phyloP scores from a whole-genome alignment of 2,797 vertebrate genomes.

The Sebastes itinus region DNA sequence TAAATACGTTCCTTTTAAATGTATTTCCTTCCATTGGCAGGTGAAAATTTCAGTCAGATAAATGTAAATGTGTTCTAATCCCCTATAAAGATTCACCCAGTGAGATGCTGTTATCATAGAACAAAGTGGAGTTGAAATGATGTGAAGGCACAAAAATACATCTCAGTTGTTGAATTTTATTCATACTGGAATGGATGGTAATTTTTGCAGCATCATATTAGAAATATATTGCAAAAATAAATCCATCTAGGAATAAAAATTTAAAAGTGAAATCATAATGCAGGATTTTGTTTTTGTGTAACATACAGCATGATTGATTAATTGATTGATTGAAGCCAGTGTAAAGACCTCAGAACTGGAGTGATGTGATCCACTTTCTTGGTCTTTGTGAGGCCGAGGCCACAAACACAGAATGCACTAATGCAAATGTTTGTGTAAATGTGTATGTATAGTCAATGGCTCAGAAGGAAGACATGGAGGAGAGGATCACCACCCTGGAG shows the following conservation, averaged over 20 bases:
- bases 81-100: background rate
- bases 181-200: background rate
- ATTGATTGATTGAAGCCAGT: too few species aligned
- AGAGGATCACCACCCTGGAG: constrained; percentile 96
- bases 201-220: background rate
- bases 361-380: too few species aligned
- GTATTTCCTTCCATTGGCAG: background rate
- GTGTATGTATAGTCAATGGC: constrained; percentile 87
- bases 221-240: background rate
- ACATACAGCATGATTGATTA: too few species aligned
- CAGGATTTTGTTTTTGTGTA: background rate
- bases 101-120: background rate
- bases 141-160: background rate
- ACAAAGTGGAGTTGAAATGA: background rate
- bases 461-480: constrained; percentile 99
- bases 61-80: background rate
- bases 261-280: background rate
- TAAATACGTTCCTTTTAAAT: background rate
- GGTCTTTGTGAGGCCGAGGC: background rate
- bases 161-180: background rate
- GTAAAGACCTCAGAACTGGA: too few species aligned
- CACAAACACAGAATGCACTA: background rate
- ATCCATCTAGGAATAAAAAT: background rate
- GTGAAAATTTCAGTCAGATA: background rate
- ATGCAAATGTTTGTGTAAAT: constrained; percentile 6